Conservation (phyloP, 2,888 invertebrate species). For the Apotomis turbidana region DNA sequence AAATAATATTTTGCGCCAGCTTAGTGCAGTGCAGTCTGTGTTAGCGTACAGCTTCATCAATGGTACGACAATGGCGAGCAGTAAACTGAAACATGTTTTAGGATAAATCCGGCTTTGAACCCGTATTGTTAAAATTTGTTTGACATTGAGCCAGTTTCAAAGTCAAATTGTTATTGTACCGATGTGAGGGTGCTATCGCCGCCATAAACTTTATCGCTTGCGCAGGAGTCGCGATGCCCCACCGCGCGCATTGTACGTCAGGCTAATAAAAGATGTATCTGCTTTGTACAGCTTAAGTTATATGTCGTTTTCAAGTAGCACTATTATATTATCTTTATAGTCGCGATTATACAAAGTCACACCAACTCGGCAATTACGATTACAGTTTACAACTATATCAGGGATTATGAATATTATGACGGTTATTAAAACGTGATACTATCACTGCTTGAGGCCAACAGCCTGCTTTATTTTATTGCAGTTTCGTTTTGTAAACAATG, state of each 20-base stretch:
- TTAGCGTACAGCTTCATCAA: too few relatives aligned
- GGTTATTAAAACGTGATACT: conserved; percentile 18
- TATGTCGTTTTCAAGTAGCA: background rate
- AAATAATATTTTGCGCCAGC: too few relatives aligned
- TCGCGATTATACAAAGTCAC: conserved; percentile 10
- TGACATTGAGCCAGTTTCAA: conserved; percentile 3
- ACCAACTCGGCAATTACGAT: background rate
- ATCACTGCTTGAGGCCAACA: conserved; percentile 1
- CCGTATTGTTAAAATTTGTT: background rate
- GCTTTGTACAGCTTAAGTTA: background rate
- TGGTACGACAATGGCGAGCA: background rate
- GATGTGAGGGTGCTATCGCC: background rate
- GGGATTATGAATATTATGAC: conserved; percentile 13
- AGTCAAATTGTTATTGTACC: conserved; percentile 12
- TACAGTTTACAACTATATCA: conserved; percentile 14
- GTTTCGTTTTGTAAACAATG: conserved; percentile 3
- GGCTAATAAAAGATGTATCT: background rate
- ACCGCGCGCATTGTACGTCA: background rate
- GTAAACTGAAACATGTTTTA: background rate
- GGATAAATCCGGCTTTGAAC: background rate
- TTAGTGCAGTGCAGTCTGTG: too few relatives aligned
- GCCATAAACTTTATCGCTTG: conserved; percentile 17
- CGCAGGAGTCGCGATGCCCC: conserved; percentile 15
- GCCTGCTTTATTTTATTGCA: conserved; percentile 1
- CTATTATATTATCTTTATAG: conserved; percentile 10